These are phyloP conservation scores for Isurus oxyrinchus DNA, from an alignment of 2,113 vertebrate species.

Conservation along the genomic window DNA sequence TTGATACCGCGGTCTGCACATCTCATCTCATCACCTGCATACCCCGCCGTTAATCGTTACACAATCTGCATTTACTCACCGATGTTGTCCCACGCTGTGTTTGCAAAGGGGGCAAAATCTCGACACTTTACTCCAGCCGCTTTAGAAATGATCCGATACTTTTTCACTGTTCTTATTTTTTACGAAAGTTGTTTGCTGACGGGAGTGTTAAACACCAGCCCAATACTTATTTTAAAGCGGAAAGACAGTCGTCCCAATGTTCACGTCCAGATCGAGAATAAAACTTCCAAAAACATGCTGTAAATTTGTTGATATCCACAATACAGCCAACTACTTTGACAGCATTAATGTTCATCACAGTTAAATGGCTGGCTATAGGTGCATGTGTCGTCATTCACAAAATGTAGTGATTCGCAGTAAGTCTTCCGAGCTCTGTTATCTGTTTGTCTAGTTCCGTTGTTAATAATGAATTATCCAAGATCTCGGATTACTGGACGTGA, in stretches of 20 bases:
- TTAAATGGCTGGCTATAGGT: background rate
- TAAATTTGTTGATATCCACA: background rate
- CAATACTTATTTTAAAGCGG: background rate
- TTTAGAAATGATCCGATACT: background rate
- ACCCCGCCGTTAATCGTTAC: background rate
- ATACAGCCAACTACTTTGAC: background rate
- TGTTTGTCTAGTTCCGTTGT: background rate
- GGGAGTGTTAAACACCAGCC: background rate
- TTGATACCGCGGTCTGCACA: background rate
- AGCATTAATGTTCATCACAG: constrained; percentile 11
- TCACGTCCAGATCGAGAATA: background rate
- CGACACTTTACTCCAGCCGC: background rate
- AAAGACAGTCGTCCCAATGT: background rate
- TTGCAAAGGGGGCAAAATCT: background rate
- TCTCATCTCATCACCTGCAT: background rate
- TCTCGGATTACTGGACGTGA: background rate
- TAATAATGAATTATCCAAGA: background rate
- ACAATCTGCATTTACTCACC: background rate
- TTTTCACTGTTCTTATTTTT: background rate
- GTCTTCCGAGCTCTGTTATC: background rate
- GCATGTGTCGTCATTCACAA: constrained; percentile 24
- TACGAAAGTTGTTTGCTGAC: background rate
- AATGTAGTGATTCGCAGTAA: background rate
- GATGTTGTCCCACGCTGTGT: background rate
- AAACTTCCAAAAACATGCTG: background rate